phyloP scores from a whole-genome alignment of 2,797 vertebrate genomes.

The Sarcophilus harrisii region DNA sequence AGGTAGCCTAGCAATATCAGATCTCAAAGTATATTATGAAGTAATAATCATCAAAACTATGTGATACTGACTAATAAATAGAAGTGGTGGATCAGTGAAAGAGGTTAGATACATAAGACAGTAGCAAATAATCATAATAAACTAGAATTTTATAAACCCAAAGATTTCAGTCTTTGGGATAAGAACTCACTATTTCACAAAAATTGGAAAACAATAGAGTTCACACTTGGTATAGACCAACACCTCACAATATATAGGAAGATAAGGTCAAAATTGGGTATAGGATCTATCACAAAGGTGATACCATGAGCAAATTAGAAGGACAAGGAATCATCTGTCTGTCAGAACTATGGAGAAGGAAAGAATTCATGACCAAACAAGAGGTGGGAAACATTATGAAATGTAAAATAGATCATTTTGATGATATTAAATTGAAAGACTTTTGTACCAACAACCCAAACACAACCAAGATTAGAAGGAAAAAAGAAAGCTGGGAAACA shows the following conservation, averaged over 20 bases:
- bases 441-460: neutral
- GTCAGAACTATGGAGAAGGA: neutral
- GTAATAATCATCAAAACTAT: no score
- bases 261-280: no score
- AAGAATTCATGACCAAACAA: neutral
- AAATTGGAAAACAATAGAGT: neutral
- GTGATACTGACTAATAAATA: no score
- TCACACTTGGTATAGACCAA: neutral
- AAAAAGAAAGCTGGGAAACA: neutral
- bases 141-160: neutral
- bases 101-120: no score
- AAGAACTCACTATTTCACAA: no score
- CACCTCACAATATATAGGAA: neutral
- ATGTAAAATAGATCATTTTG: neutral
- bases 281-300: neutral
- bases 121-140: no score
- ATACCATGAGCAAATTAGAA: neutral
- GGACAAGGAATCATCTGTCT: neutral
- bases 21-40: no score
- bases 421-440: neutral
- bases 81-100: no score
- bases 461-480: neutral
- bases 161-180: neutral
- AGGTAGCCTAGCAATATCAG: no score
- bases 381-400: neutral